Evolutionary conservation across 1,140 invertebrate genomes (phyloP), one percentile per base, ranked within the genome.

Genomic region (Meloidogyne exigua): DNA sequence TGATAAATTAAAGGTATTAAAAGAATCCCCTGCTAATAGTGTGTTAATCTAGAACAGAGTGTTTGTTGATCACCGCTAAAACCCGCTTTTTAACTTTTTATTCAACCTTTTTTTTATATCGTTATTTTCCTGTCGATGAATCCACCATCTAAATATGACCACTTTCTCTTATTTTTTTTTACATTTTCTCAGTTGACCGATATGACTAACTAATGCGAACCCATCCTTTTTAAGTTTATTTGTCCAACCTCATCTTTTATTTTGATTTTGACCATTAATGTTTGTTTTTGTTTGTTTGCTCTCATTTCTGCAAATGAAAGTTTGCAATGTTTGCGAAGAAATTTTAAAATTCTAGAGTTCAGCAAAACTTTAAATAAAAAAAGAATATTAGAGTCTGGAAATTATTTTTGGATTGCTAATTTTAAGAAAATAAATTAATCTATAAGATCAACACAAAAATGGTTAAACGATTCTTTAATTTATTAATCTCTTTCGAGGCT

Each of bases 121-220:
- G 44, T 49, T 18, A n/a, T 57, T 57, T 57, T 57, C 49, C 49
- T n/a, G 18, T 57, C 2, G 49, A 57, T 57, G 49, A 57, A 39
- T 57, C 49, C 18, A n/a, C n/a, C 49, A 57, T 57, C 18, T 57
- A n/a, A 9, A 39, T n/a, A 57, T 12, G n/a, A 57, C 49, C 49
- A 57, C 49, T 57, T 28, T 76, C 72, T 49, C 23, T 23, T 68
- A 18, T 77, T 11, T 76, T 77, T 11, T 76, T 76, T 62, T 21
- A 42, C 25, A 77, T 15, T 66, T 57, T 57, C 26, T 68, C 36
- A 42, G 21, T 68, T 68, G 28, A 32, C 28, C 66, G 23, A 32
- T 68, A 68, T 32, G 28, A 68, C 66, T 42, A 42, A 32, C 15
- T 23, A 42, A 32, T 68, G 36, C 28, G 36, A 42, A 68, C 66